Evolutionary conservation across 2,888 invertebrate species (phyloP), one percentile per base, ranked within the genome.

Genomic region (Hypselothyrea guttata): DNA sequence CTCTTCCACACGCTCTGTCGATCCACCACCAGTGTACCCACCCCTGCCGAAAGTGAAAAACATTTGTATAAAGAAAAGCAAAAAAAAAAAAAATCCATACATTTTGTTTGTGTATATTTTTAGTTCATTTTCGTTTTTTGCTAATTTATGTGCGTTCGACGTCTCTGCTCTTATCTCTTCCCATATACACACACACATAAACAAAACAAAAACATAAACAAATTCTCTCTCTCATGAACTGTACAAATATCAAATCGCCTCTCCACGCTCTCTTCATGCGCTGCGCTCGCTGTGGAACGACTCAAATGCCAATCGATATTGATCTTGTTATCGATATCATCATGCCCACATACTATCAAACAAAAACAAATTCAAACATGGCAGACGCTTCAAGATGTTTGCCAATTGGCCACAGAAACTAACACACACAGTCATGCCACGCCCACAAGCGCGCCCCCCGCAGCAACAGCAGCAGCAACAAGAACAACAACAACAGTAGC

Each of bases 361-460:
- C 38, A 38, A 38, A 18, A 11, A 7, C 34, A 13, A 38, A 37
- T 9, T 58, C 52, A 18, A 64, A 42, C 27, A 54, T 58, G 47
- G 86, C 88, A 90, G 90, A 89, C 87, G 88, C 89, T 90, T 88
- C 88, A 87, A 87, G 89, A 90, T 83, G 81, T 89, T 87, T 90
- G 87, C 87, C 85, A 83, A 63, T 55, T 84, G 68, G 84, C 84
- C 55, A 73, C 76, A 74, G 78, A 74, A 67, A 79, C 79, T 79
- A 81, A 79, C 81, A 83, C 74, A 70, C 46, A 65, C 67, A 71
- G 55, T 67, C 61, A 46, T 37, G 52, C 9, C 31, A 42, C 49
- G 57, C 31, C 64, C 56, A 47, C 58, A n/a, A 35, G 31, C 42
- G 52, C 58, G 41, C 33, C 42, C 45, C 35, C 49, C 52, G 7